Evolutionary conservation across 2,888 invertebrate species (phyloP).

Genomic region (Creontiades dilutus): DNA sequence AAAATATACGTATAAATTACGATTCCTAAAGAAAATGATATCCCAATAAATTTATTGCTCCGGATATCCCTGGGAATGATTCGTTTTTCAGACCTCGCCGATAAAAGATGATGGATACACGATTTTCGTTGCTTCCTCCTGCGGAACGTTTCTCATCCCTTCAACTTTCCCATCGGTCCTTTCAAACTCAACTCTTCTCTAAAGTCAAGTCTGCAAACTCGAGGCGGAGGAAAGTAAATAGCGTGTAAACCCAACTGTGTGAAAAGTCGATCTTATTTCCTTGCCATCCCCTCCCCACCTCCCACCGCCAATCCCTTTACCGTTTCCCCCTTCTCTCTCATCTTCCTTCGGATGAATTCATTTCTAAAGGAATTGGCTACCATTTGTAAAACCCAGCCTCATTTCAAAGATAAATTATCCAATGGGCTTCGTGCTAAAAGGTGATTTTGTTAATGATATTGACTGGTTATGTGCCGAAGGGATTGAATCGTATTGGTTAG

Average conservation of each 20-base stretch:
- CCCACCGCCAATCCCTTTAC: background rate
- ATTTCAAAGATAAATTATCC: background rate
- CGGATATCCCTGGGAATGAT: background rate
- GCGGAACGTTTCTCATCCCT: conserved; percentile 3
- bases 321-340: background rate
- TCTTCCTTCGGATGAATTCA: conserved; percentile 7
- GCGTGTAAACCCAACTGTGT: conserved; percentile 25
- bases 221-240: conserved; percentile 17
- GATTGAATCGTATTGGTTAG: too few species aligned
- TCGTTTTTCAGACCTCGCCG: background rate
- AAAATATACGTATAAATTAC: too few species aligned
- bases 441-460: too few species aligned
- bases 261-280: conserved; percentile 34
- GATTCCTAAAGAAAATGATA: too few species aligned
- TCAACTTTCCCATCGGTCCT: conserved; percentile 17
- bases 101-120: conserved; percentile 26
- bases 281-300: background rate
- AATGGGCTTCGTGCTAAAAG: background rate
- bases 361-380: conserved; percentile 33
- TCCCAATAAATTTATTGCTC: background rate
- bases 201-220: conserved; percentile 20
- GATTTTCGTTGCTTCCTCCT: background rate
- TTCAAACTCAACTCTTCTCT: conserved; percentile 14
- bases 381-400: conserved; percentile 20
- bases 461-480: too few species aligned